Evolutionary conservation across 2,797 vertebrate species (phyloP), one percentile per base, ranked within the genome.

Genomic region (Anolis apletophallus): DNA sequence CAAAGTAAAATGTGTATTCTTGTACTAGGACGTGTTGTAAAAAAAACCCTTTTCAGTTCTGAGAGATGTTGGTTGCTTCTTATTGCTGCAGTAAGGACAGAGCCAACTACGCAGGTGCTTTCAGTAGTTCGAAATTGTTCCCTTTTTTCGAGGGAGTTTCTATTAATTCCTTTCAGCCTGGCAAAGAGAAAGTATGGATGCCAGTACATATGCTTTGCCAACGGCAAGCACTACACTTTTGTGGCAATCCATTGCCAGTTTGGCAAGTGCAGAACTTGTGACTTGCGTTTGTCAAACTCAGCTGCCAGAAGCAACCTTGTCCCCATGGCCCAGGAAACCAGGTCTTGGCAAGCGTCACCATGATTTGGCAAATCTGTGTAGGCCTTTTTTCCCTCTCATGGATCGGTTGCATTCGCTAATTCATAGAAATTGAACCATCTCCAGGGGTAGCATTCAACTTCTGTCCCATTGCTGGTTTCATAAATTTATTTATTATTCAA

Each of bases 211-310:
- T 46, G 54, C 16, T 83, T 32, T 23, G 26, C 50, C 40, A 80
- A 80, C 55, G 79, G 55, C 87, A 94, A 93, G 55, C 81, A 54
- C 86, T 90, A 29, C 55, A 13, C 52, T 64, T 90, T 8, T 8
- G 85, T 55, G 36, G 87, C 54, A 46, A 61, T 76, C 91, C 88
- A 82, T 89, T 91, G 92, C 68, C 78, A 46, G 90, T 83, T 86
- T 84, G 91, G 91, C 93, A 90, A 84, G 3, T 82, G 77, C 32
- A 4, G 1, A 64, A 0, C 29, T 71, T 83, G 19, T 55, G 78
- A 79, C 29, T 88, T 0, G 34, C 0, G 67, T 32, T 77, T 82
- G 67, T 88, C 83, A 67, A 9, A 73, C 32, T 77, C 80, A 67
- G 46, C 46, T 73, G 55, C 3, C 1, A 16, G 34, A 81, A 50